Base-by-base conservation (phyloP, 1,140 invertebrate species). In the Drosophila chauvacae region DNA sequence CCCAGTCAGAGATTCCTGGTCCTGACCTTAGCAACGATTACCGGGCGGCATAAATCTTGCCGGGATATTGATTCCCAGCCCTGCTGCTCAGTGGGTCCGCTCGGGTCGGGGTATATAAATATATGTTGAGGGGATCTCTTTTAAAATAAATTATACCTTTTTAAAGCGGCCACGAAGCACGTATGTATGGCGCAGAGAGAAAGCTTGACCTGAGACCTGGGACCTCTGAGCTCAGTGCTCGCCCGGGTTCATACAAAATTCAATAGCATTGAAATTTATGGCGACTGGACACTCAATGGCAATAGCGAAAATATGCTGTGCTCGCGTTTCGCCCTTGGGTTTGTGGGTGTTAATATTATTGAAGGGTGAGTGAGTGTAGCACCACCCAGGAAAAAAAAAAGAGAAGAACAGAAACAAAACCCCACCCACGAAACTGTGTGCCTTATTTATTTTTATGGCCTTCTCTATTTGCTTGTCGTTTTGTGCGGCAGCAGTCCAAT, bases 111-210 rank as follows among this genome's bases (percentile, higher is more conserved):
- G 50, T 69, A 44, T 53, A 42, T 75, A 72, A 58, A 55, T 64
- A 14, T 47, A 28, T 87, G 76, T 79, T 87, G 80, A 87, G 84
- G 77, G 84, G 51, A 60, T 63, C 57, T 63, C 63, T 88, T 88
- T 90, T 85, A 90, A 88, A 88, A 88, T 88, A 88, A 88, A 88
- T 88, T 90, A 85, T 90, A 84, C 60, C 81, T 90, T 90, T 81
- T 85, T 78, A 90, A 88, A 88, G 69, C 76, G 79, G 74, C 53
- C 61, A 50, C 80, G 71, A 80, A 80, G 69, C 74, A 79, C 74
- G 77, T 47, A 57, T 47, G 77, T 47, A 57, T 47, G 66, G 47
- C 14, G n/a, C 13, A 23, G 55, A 37, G 51, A 59, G 48, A 33
- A 51, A 18, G 70, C 70, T 69, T 73, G 63, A 58, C 65, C 61